Conservation (phyloP, 2,797 vertebrate species). For the Phyllotis vaccarum region DNA sequence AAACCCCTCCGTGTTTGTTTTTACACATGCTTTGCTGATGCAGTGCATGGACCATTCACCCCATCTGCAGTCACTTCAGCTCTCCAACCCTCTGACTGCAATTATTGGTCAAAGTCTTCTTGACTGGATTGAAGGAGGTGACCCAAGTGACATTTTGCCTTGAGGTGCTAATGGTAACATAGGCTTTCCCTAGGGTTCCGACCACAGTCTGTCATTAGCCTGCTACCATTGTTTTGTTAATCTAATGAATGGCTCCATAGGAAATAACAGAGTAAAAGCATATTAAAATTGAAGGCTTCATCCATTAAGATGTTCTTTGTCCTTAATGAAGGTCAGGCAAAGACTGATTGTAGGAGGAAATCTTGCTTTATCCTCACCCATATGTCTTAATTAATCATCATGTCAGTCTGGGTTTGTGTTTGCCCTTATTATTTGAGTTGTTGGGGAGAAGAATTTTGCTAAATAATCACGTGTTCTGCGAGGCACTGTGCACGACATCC, state of each 20-base stretch:
- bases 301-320: slow-evolving; percentile 80
- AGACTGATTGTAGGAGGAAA: slow-evolving; percentile 81
- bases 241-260: slow-evolving; percentile 84
- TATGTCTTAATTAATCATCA: slow-evolving; percentile 82
- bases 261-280: slow-evolving; percentile 85
- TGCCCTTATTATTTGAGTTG: slow-evolving; percentile 48
- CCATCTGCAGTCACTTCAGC: slow-evolving; percentile 69
- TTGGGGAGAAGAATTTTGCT: slow-evolving; percentile 3
- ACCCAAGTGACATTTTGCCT: slow-evolving; percentile 83
- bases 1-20: neutral
- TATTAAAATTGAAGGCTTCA: slow-evolving; percentile 83
- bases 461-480: neutral
- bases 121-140: slow-evolving; percentile 69
- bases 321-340: slow-evolving; percentile 83
- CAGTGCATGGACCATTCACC: neutral
- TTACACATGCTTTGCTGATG: neutral
- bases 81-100: slow-evolving; percentile 78
- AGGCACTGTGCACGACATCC: neutral
- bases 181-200: slow-evolving; percentile 71
- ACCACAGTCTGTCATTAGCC: slow-evolving; percentile 81
- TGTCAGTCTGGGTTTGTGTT: slow-evolving; percentile 57
- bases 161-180: slow-evolving; percentile 74
- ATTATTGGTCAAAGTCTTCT: slow-evolving; percentile 84
- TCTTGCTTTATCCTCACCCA: slow-evolving; percentile 76
- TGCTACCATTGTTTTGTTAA: slow-evolving; percentile 84